These are phyloP conservation scores for Enteromius fasciolatus DNA, from an alignment of 2,797 vertebrate species.

Conservation along the genomic window DNA sequence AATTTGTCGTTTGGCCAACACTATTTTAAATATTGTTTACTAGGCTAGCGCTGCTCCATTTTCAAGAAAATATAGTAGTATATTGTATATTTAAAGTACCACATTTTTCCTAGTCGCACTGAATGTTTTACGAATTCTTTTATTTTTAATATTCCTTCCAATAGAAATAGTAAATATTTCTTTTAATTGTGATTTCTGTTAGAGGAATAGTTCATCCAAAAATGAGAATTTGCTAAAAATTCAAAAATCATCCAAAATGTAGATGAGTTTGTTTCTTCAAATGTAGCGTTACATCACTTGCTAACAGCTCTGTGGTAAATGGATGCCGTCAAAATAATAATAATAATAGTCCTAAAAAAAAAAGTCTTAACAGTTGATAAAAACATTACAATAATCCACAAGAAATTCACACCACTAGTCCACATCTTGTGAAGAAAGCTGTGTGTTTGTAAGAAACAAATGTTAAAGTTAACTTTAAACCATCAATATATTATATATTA, in stretches of 20 bases:
- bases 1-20: neutral
- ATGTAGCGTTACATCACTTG: neutral
- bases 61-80: neutral
- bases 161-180: constrained; percentile 17
- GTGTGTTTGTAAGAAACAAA: neutral
- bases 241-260: neutral
- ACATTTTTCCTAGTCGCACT: neutral
- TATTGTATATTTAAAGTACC: neutral
- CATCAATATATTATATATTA: too few relatives aligned
- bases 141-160: constrained; percentile 8
- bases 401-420: neutral
- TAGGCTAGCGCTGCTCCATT: constrained; percentile 10
- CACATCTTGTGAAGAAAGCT: neutral
- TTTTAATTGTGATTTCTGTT: neutral
- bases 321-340: neutral
- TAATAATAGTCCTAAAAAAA: too few relatives aligned
- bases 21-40: constrained; percentile 1
- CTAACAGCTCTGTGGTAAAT: neutral
- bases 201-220: neutral
- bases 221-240: neutral
- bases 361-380: neutral
- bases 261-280: neutral
- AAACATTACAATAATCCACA: neutral
- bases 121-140: neutral
- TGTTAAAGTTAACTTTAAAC: neutral